Evolutionary conservation across 2,888 invertebrate species (phyloP).

Genomic region (Hipparchia sbordonii): DNA sequence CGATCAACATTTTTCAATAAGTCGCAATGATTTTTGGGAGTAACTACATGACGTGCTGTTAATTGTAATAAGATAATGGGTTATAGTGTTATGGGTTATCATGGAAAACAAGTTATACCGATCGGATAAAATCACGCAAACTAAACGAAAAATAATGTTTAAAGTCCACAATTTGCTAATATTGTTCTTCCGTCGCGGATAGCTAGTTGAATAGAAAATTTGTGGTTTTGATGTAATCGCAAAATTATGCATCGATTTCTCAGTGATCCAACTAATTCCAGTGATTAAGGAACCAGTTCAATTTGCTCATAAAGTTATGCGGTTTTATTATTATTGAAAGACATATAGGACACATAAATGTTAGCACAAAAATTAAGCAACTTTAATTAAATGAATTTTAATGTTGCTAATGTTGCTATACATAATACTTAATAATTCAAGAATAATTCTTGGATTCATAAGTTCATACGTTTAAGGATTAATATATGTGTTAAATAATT

Average conservation of each 20-base stretch:
- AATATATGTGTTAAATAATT: slow-evolving; percentile 3
- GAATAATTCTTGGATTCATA: not conserved
- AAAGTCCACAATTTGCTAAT: not conserved
- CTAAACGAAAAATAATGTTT: too few species aligned
- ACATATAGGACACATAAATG: too few species aligned
- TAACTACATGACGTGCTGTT: not conserved
- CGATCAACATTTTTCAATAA: too few species aligned
- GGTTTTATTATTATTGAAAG: not conserved
- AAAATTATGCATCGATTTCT: not conserved
- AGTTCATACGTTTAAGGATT: not conserved
- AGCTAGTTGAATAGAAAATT: not conserved
- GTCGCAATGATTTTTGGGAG: too few species aligned
- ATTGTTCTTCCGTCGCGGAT: not conserved
- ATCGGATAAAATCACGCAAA: too few species aligned
- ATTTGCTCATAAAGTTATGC: not conserved
- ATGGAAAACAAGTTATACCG: not conserved
- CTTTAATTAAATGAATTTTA: not conserved
- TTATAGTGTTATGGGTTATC: not conserved
- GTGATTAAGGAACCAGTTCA: slow-evolving; percentile 6
- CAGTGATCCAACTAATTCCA: not conserved
- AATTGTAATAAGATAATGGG: not conserved
- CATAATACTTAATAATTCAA: not conserved
- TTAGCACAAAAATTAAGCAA: not conserved
- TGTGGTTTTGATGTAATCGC: not conserved
- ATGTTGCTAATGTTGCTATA: not conserved